A percentile compares a stretch with the other conserved stretches of the same genome.
Conservation (phyloP, 2,797 vertebrate species). For the Novumbra hubbsi region DNA sequence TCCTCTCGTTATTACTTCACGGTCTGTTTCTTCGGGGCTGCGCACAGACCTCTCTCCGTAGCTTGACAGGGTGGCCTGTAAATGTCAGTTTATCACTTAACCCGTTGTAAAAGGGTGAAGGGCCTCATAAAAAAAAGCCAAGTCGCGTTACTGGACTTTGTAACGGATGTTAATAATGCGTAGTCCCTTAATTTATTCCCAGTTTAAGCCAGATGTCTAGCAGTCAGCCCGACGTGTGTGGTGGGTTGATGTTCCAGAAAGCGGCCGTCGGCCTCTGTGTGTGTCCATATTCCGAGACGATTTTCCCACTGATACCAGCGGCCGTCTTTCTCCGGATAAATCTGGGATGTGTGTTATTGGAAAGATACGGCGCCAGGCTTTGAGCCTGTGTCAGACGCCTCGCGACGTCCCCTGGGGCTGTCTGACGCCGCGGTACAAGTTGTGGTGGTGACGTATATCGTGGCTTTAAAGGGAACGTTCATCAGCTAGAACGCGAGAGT, state of each 20-base stretch:
- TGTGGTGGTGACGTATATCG: background rate
- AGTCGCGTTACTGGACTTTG: constrained; percentile 56
- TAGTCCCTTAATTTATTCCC: constrained; percentile 50
- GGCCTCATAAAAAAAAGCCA: constrained; percentile 64
- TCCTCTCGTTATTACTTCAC: constrained; percentile 54
- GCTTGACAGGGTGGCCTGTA: constrained; percentile 65
- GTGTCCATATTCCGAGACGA: constrained; percentile 8
- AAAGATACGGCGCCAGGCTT: constrained; percentile 20
- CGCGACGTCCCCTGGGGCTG: background rate
- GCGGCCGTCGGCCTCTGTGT: background rate
- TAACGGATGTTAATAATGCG: constrained; percentile 42
- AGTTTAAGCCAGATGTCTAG: constrained; percentile 23
- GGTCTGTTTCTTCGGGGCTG: constrained; percentile 61
- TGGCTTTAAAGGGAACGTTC: background rate
- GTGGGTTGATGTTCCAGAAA: background rate
- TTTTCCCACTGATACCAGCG: constrained; percentile 14
- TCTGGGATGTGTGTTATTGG: constrained; percentile 25
- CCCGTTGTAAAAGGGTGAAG: constrained; percentile 69
- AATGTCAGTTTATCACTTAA: constrained; percentile 79
- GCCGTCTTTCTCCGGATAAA: constrained; percentile 26
- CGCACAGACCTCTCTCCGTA: constrained; percentile 45
- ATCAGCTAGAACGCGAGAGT: background rate
- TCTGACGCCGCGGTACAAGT: background rate
- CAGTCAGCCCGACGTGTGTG: constrained; percentile 8
- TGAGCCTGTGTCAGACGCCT: background rate